phyloP scores from a whole-genome alignment of 2,113 vertebrate genomes.

The Poeciliopsis occidentalis region DNA sequence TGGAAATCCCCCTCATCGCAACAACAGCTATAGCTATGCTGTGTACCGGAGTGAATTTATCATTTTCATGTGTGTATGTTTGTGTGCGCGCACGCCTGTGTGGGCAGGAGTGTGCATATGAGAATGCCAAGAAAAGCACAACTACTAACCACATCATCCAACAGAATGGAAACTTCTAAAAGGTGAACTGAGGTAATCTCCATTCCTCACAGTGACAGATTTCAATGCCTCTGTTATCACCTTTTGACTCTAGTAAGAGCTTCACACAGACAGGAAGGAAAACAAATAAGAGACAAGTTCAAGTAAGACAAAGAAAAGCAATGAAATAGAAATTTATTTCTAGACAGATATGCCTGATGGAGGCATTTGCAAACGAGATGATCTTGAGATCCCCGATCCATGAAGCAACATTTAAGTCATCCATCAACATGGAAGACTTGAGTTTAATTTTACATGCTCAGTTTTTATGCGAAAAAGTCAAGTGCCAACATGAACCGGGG shows the following conservation, averaged over 20 bases:
- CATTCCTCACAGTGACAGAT: not conserved
- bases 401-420: not conserved
- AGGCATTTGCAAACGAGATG: not conserved
- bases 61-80: constrained; percentile 1
- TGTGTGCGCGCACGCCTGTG: not conserved
- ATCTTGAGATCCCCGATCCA: not conserved
- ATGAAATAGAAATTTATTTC: not conserved
- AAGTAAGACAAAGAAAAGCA: not conserved
- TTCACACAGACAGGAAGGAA: not conserved
- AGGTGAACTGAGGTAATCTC: constrained; percentile 22
- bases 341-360: not conserved
- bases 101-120: constrained; percentile 13
- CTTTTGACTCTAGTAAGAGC: not conserved
- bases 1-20: constrained; percentile 52
- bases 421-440: no score
- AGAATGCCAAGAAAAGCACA: constrained; percentile 44
- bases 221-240: not conserved
- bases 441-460: not conserved
- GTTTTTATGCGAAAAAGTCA: not conserved
- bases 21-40: constrained; percentile 1
- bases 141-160: constrained; percentile 51
- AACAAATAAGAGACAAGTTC: not conserved
- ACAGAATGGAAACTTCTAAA: constrained; percentile 39
- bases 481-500: not conserved
- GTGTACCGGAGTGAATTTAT: not conserved